Base-by-base conservation (phyloP, 2,888 invertebrate genomes). In the Marronus borbonicus region DNA sequence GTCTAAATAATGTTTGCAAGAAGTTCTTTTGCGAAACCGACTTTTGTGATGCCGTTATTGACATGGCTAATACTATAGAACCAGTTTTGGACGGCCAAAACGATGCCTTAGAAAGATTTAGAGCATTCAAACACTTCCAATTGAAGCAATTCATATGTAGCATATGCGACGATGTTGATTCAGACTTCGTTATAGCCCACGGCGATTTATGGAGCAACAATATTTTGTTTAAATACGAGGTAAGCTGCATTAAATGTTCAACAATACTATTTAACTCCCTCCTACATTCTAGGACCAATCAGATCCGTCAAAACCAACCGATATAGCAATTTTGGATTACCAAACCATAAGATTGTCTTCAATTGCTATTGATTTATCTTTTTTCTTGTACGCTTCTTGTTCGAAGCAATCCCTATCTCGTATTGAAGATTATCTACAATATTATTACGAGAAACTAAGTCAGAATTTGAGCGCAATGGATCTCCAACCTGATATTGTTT, bases 121-220 rank as follows among this genome's bases (percentile, higher is more conserved):
- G 24, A 39, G 24, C 10, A 8, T 75, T 78, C 17, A 28, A 64
- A 39, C 49, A 75, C n/a, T 31, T 20, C 12, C 75, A 78, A 28
- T 49, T 75, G 58, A 78, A 60, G 44, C 24, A 52, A 8, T 75
- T 78, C 24, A 58, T 78, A 58, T 52, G 44, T 0, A 36, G 65
- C n/a, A 39, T 60, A 39, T 39, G 55, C 36, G n/a, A 12, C 7
- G 20, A 52, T 50, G n/a, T 1, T 3, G 55, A 78, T 52, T n/a
- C 55, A 3, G 52, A 78, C 28, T 66, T 44, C 5, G 44, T 78
- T 39, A 50, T 78, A 7, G 75, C 50, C 0, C 78, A 78, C 49
- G 78, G 78, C 8, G 78, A 78, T 50, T 39, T 74, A 24, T 78
- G 78, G 78, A 17, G 74, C 50, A 78, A 78, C 36, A 78, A 78